phyloP scores from a whole-genome alignment of 2,888 invertebrate genomes.

The Cryptocephalus primarius region DNA sequence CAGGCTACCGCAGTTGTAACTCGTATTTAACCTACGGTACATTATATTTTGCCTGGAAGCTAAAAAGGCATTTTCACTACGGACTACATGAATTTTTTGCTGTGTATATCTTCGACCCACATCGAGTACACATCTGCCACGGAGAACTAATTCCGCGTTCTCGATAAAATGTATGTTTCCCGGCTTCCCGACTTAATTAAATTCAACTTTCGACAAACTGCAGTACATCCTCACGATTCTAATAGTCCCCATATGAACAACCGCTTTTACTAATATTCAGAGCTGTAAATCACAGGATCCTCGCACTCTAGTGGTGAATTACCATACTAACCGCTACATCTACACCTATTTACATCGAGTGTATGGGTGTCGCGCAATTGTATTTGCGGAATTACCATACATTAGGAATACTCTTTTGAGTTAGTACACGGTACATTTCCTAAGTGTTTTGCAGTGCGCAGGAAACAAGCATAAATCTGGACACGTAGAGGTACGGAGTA shows the following conservation, averaged over 20 bases:
- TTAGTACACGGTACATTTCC: slow-evolving; percentile 11
- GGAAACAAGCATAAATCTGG: neutral
- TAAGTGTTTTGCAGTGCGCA: slow-evolving; percentile 1
- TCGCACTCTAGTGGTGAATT: slow-evolving; percentile 25
- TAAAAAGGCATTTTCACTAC: too few relatives aligned
- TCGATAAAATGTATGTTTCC: too few relatives aligned
- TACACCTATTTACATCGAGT: slow-evolving; percentile 28
- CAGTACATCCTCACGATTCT: neutral
- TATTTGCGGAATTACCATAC: slow-evolving; percentile 24
- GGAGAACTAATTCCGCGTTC: too few relatives aligned
- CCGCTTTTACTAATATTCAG: slow-evolving; percentile 10
- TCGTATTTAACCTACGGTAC: too few relatives aligned
- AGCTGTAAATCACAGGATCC: slow-evolving; percentile 23
- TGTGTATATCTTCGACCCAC: too few relatives aligned
- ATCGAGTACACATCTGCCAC: too few relatives aligned
- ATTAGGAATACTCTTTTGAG: slow-evolving; percentile 19
- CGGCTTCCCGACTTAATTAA: too few relatives aligned
- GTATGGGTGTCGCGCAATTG: slow-evolving; percentile 23
- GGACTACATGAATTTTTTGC: too few relatives aligned
- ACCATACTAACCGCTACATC: slow-evolving; percentile 29
- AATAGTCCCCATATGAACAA: slow-evolving; percentile 4
- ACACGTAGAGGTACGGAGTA: too few relatives aligned
- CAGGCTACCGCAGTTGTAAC: too few relatives aligned
- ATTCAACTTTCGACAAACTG: too few relatives aligned
- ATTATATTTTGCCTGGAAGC: too few relatives aligned